Evolutionary conservation across 2,888 invertebrate species (phyloP).

Genomic region (Scrobipalpa atriplicella): DNA sequence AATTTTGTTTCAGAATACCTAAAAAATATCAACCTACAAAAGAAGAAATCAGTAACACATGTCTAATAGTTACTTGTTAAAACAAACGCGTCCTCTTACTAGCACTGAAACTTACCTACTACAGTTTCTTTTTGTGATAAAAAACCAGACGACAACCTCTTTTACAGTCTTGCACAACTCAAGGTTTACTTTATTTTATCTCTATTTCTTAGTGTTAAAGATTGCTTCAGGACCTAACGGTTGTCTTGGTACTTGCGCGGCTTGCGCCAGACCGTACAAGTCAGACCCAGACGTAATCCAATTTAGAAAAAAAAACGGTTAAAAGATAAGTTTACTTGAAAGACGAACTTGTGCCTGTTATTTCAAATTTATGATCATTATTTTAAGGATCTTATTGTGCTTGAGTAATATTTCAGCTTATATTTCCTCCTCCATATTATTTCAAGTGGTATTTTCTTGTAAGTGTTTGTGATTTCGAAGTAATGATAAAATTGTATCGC

Average conservation of each 20-base stretch:
- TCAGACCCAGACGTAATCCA: slow-evolving; percentile 20
- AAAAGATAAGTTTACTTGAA: slow-evolving; percentile 10
- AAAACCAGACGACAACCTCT: slow-evolving; percentile 6
- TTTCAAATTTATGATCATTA: slow-evolving; percentile 1
- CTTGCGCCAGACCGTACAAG: not conserved
- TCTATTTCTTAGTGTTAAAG: not conserved
- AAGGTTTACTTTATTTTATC: not conserved
- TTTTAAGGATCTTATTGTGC: not conserved
- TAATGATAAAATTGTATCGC: no score
- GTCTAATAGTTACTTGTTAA: slow-evolving; percentile 1
- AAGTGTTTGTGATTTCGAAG: no score
- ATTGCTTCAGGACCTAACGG: not conserved
- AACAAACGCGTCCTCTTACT: not conserved
- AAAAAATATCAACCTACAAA: no score
- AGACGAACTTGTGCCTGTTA: slow-evolving; percentile 9
- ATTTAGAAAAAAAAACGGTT: slow-evolving; percentile 16
- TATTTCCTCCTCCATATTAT: no score
- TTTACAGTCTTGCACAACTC: not conserved
- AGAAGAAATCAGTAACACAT: no score
- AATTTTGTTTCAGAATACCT: no score
- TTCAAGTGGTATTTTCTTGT: no score
- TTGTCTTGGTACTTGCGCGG: not conserved
- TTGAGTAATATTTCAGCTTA: no score
- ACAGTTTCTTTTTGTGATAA: slow-evolving; percentile 7
- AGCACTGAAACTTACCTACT: not conserved